Evolutionary conservation across 2,113 vertebrate genomes (phyloP).

Genomic region (Lophura nycthemera): DNA sequence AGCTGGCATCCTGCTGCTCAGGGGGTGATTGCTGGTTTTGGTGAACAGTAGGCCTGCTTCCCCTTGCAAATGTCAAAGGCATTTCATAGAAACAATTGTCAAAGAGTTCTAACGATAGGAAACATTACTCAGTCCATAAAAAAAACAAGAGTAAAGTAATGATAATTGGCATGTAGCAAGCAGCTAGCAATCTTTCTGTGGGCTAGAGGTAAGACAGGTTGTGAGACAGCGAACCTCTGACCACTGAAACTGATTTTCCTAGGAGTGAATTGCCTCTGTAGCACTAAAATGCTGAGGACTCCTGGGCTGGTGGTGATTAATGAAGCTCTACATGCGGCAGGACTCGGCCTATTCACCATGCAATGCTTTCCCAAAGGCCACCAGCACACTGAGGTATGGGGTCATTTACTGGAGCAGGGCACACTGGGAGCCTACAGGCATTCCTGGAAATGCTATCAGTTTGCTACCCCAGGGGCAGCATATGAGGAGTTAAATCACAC

Average conservation of each 20-base stretch:
- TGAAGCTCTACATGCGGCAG: neutral
- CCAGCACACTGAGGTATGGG: fast-evolving
- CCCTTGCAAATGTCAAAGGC: neutral
- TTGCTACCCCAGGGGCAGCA: neutral
- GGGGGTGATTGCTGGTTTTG: constrained; percentile 16
- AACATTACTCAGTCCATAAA: neutral
- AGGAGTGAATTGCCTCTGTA: neutral
- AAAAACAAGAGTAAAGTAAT: neutral
- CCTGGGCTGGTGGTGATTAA: neutral
- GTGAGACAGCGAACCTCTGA: neutral
- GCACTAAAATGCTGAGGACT: neutral
- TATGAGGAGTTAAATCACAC: neutral
- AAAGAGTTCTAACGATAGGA: neutral
- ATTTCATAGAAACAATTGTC: neutral
- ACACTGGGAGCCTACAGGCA: neutral
- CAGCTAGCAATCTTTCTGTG: neutral
- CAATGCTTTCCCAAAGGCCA: fast-evolving
- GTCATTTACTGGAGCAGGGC: neutral
- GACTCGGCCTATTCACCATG: neutral
- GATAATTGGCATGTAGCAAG: neutral
- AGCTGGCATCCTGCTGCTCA: neutral
- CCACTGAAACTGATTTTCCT: neutral
- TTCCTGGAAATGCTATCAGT: neutral
- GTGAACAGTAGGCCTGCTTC: neutral
- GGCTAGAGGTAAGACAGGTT: neutral